A percentile compares a stretch with the other conserved stretches of the same genome.
phyloP scores from a whole-genome alignment of 2,113 vertebrate species.

The Nyctibius bracteatus region DNA sequence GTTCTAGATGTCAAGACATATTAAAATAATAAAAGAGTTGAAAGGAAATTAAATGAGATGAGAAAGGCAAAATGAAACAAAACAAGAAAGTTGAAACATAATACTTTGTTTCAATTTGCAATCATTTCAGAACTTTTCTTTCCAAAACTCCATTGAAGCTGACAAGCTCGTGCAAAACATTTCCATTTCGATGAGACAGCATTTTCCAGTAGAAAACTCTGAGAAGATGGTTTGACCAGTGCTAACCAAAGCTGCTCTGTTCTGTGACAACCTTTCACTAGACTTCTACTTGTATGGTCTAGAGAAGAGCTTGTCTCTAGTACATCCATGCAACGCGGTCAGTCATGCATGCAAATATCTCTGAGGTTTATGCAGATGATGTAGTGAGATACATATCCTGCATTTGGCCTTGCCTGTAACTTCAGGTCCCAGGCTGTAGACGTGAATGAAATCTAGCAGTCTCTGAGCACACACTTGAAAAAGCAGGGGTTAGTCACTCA shows the following conservation, averaged over 20 bases:
- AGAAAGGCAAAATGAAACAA: conserved; percentile 52
- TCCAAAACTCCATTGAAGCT: not conserved
- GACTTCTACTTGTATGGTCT: not conserved
- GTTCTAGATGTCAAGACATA: conserved; percentile 48
- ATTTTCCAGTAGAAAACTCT: conserved; percentile 6
- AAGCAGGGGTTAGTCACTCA: not conserved
- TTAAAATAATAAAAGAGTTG: conserved; percentile 46
- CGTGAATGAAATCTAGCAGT: not conserved
- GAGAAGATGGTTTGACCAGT: not conserved
- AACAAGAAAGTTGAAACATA: conserved; percentile 29
- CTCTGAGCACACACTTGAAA: not conserved
- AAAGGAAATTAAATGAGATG: conserved; percentile 55
- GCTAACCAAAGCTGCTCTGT: not conserved
- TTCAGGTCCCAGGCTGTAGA: not conserved
- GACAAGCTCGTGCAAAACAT: not conserved
- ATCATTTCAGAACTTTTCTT: conserved; percentile 24
- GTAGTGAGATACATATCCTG: not conserved
- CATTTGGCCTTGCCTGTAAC: not conserved
- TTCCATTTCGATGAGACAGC: conserved; percentile 17
- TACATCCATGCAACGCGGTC: not conserved
- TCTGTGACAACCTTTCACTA: not conserved
- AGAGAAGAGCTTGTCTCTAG: not conserved
- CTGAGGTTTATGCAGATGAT: rapidly evolving
- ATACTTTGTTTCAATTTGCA: conserved; percentile 50
- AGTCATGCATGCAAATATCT: not conserved